These are phyloP conservation scores for Pelobates fuscus DNA, from an alignment of 2,113 vertebrate genomes.

Conservation along the genomic window DNA sequence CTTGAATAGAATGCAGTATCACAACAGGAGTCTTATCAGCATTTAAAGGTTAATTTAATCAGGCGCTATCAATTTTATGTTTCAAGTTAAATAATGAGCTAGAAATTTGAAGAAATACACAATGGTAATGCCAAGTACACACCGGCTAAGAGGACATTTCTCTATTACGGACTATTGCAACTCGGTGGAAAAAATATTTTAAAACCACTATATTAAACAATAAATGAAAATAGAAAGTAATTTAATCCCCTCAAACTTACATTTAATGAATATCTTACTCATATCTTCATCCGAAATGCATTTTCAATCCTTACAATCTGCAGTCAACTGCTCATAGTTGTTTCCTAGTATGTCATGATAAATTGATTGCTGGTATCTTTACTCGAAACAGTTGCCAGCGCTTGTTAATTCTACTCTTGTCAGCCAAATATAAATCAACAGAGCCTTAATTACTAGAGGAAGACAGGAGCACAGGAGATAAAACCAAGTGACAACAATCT, in stretches of 20 bases:
- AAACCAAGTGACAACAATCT: no score
- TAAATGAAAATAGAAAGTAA: neutral
- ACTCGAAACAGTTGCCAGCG: neutral
- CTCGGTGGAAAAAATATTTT: neutral
- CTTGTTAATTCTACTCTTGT: no score
- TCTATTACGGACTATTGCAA: neutral
- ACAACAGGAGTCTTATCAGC: constrained; percentile 33
- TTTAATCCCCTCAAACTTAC: neutral
- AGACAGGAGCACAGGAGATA: no score
- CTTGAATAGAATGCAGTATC: neutral
- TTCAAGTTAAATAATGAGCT: constrained; percentile 15
- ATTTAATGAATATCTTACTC: neutral
- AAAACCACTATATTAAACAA: neutral
- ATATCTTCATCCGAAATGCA: neutral
- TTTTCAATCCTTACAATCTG: neutral
- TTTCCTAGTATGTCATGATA: neutral
- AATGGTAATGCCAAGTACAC: neutral
- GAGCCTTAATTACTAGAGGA: no score
- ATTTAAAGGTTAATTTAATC: constrained; percentile 42
- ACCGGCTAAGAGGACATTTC: neutral
- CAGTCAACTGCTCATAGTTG: neutral
- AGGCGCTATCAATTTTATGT: constrained; percentile 30
- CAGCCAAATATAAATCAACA: no score
- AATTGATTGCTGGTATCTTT: neutral
- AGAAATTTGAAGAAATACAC: neutral